Evolutionary conservation across 2,113 vertebrate genomes (phyloP).

Genomic region (Melierax canorus): DNA sequence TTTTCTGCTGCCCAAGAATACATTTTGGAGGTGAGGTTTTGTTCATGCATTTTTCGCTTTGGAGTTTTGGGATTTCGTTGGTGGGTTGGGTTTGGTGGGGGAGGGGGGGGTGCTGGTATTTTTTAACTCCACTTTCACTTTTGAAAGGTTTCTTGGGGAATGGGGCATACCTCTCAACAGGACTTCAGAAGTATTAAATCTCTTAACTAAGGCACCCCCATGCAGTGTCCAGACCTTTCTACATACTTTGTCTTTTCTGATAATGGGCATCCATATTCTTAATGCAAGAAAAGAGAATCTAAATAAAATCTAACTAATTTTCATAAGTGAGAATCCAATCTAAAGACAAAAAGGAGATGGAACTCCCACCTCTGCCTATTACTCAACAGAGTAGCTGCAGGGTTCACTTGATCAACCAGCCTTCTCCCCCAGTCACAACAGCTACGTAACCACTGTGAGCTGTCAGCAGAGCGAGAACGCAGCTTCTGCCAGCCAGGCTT

Average conservation of each 20-base stretch:
- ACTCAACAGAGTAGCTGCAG: not conserved
- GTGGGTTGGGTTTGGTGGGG: not conserved
- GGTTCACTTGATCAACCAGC: not conserved
- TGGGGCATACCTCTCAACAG: not conserved
- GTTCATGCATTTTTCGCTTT: not conserved
- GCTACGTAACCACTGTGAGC: fast-evolving
- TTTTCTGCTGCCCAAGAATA: not conserved
- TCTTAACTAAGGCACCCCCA: not conserved
- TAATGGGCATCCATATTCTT: not conserved
- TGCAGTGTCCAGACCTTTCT: not conserved
- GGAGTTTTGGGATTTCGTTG: not conserved
- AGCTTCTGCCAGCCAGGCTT: fast-evolving
- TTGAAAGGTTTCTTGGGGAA: not conserved
- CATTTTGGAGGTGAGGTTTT: not conserved
- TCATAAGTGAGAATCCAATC: not conserved
- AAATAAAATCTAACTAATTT: not conserved
- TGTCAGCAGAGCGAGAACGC: not conserved
- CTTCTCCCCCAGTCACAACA: not conserved
- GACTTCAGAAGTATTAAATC: not conserved
- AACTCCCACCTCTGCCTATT: not conserved
- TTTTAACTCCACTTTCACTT: not conserved
- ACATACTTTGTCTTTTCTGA: not conserved
- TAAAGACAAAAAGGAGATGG: not conserved
- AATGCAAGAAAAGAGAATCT: not conserved
- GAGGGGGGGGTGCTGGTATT: too few species aligned